Evolutionary conservation across 2,888 invertebrate species (phyloP).

Genomic region (Tipula vernalis): DNA sequence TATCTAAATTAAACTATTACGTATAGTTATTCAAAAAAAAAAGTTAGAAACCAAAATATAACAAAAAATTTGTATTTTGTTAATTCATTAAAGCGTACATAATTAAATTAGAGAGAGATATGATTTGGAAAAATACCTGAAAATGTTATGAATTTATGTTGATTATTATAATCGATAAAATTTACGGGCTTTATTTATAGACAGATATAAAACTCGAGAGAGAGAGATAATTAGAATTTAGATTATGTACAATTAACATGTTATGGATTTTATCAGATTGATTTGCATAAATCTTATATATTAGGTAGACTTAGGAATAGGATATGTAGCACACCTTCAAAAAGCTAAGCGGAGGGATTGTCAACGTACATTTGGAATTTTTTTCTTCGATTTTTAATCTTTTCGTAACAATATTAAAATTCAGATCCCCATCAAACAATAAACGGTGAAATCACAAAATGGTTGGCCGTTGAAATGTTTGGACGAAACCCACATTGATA

Average conservation of each 20-base stretch:
- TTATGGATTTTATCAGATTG: not conserved
- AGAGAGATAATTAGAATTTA: not conserved
- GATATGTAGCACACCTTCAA: too few species aligned
- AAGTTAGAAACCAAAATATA: not conserved
- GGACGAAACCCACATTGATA: too few species aligned
- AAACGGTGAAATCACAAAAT: too few species aligned
- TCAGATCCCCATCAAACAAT: too few species aligned
- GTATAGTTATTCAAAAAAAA: not conserved
- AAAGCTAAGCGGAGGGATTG: too few species aligned
- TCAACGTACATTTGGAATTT: too few species aligned
- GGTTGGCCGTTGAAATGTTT: too few species aligned
- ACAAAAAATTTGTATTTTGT: not conserved
- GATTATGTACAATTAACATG: not conserved
- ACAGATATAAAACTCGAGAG: not conserved
- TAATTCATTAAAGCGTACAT: not conserved
- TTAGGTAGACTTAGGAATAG: not conserved
- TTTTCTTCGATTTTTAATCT: too few species aligned
- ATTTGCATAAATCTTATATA: not conserved
- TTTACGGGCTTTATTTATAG: not conserved
- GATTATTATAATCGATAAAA: not conserved
- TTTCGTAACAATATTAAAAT: too few species aligned
- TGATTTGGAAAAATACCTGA: not conserved
- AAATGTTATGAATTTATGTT: not conserved
- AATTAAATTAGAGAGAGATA: not conserved
- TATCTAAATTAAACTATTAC: not conserved